A percentile compares a stretch with the other conserved stretches of the same genome.
These are phyloP conservation scores for Danio aesculapii DNA, from an alignment of 2,797 vertebrate genomes.

Conservation along the genomic window DNA sequence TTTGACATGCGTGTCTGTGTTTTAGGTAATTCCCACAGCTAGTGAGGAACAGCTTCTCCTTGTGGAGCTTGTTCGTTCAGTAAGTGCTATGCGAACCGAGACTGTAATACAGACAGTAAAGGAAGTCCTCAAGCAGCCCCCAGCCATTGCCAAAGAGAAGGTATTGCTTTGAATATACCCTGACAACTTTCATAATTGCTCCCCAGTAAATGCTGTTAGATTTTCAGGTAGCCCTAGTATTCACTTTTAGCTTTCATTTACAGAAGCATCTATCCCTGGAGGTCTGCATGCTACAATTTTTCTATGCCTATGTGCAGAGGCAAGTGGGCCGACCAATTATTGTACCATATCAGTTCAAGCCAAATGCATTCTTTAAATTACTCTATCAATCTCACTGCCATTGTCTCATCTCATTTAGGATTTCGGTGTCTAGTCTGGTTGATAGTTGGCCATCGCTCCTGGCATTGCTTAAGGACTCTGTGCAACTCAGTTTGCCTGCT, in stretches of 20 bases:
- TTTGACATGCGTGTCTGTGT: not conserved
- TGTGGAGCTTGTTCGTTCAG: constrained; percentile 95
- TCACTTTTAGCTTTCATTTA: constrained; percentile 9
- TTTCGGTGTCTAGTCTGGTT: constrained; percentile 93
- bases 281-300: constrained; percentile 99
- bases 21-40: constrained; percentile 92
- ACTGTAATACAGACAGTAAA: constrained; percentile 98
- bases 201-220: not conserved
- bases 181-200: not conserved
- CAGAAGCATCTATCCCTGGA: constrained; percentile 98
- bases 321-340: constrained; percentile 69
- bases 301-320: constrained; percentile 98
- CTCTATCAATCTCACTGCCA: not conserved
- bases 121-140: constrained; percentile 97
- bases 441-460: constrained; percentile 96
- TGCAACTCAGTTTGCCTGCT: constrained; percentile 92
- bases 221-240: not conserved
- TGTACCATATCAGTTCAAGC: not conserved
- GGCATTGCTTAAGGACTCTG: constrained; percentile 93
- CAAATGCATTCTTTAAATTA: not conserved
- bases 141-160: constrained; percentile 97
- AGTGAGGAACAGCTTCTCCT: constrained; percentile 95
- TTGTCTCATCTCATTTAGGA: constrained; percentile 74
- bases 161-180: constrained; percentile 67
- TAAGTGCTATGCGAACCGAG: constrained; percentile 97